These are phyloP conservation scores for Spodoptera littoralis DNA, from an alignment of 2,888 invertebrate genomes.

Conservation along the genomic window DNA sequence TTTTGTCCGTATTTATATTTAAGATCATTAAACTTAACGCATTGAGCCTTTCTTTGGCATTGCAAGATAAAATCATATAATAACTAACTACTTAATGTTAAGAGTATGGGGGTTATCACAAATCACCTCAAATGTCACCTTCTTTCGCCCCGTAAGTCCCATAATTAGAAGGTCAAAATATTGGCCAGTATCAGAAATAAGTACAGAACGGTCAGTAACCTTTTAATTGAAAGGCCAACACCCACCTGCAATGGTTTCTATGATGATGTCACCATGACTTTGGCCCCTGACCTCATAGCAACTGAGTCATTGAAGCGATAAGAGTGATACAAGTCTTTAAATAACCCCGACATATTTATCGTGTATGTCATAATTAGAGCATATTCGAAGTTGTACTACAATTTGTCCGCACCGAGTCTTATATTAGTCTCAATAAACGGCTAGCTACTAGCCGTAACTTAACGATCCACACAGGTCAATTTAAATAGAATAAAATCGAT, in stretches of 20 bases:
- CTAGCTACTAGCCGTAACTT: conserved; percentile 7
- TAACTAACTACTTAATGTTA: conserved; percentile 2
- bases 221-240: conserved; percentile 61
- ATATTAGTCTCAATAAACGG: conserved; percentile 6
- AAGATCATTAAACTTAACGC: conserved; percentile 5
- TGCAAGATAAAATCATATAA: conserved; percentile 21
- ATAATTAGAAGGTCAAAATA: conserved; percentile 43
- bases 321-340: conserved; percentile 59
- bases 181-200: conserved; percentile 14
- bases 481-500: conserved; percentile 19
- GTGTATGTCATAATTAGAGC: conserved; percentile 43
- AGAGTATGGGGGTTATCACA: conserved; percentile 32
- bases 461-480: conserved; percentile 30
- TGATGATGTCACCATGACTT: conserved; percentile 62
- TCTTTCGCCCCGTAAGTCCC: conserved; percentile 17
- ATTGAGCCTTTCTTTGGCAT: conserved; percentile 13
- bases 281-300: conserved; percentile 62
- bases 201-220: conserved; percentile 54
- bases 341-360: conserved; percentile 51
- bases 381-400: conserved; percentile 20
- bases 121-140: conserved; percentile 30
- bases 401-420: conserved; percentile 18
- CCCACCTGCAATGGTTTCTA: conserved; percentile 58
- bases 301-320: conserved; percentile 63
- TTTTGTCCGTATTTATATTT: conserved; percentile 15